phyloP scores from a whole-genome alignment of 1,140 invertebrate species.

The Triops cancriformis region DNA sequence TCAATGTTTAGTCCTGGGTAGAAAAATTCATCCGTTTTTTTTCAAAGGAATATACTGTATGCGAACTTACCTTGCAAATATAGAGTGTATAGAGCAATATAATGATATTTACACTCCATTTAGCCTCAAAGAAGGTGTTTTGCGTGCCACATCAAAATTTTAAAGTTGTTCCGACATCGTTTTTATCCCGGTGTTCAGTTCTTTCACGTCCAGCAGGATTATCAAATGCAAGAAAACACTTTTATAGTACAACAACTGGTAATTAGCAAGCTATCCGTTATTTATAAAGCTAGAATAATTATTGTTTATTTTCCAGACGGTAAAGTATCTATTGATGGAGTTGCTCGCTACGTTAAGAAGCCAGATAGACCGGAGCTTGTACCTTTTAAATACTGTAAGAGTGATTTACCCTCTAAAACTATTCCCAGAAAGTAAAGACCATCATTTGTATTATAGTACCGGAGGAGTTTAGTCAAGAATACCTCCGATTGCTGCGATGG shows the following conservation, averaged over 20 bases:
- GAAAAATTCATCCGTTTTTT: too few relatives aligned
- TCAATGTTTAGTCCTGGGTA: too few relatives aligned
- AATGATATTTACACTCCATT: too few relatives aligned
- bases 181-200: conserved; percentile 13
- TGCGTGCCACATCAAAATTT: too few relatives aligned
- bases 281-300: neutral
- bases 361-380: conserved; percentile 67
- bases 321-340: conserved; percentile 61
- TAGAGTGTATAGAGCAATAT: too few relatives aligned
- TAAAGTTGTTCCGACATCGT: neutral
- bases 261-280: neutral
- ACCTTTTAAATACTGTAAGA: conserved; percentile 73
- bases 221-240: neutral
- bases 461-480: conserved; percentile 55
- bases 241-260: neutral
- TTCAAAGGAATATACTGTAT: too few relatives aligned
- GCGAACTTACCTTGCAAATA: too few relatives aligned
- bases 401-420: conserved; percentile 32
- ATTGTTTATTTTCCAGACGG: neutral
- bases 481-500: conserved; percentile 77
- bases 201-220: neutral
- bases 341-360: conserved; percentile 53
- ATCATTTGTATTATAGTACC: conserved; percentile 41
- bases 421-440: conserved; percentile 26
- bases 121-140: too few relatives aligned